Evolutionary conservation across 1,140 invertebrate genomes (phyloP), one percentile per base, ranked within the genome.

Genomic region (Drosophila serrata): DNA sequence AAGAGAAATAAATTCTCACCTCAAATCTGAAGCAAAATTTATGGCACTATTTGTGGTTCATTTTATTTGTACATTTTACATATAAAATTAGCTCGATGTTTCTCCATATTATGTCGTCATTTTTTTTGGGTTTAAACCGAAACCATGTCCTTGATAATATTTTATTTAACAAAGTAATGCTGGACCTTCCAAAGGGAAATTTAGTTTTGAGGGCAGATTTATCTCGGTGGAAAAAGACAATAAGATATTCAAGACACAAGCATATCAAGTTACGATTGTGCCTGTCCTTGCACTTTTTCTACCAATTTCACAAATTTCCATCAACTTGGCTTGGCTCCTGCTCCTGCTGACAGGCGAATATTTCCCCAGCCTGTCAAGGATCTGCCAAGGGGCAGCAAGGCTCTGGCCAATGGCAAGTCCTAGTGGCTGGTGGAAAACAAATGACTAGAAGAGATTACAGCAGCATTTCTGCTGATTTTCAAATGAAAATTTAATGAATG

Each of bases 401-500:
- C 43, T 39, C 37, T 15, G 15, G 6, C 33, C 73, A 85, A 85
- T 80, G 70, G 37, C 39, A 56, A 49, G 57, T 70, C 76, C 46
- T 81, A 49, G 40, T 68, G 62, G 80, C 75, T 78, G 80, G 75
- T 27, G 45, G 40, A 75, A 72, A 84, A 84, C 77, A 78, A 90
- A 88, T 78, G 77, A 73, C 73, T 81, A 69, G 73, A 65, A 73
- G 75, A 84, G 81, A 85, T 81, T 81, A 84, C 74, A 68, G 74
- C 80, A 90, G 85, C 85, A 79, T 88, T 85, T 90, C 67, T 61
- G 81, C 63, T 88, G 86, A 90, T 90, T 90, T 85, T 60, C 75
- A 79, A 90, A 90, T 90, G 81, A 90, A 90, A 85, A 81, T 90
- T 90, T 90, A 90, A 90, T 90, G 81, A 86, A 90, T 70, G 59